These are phyloP conservation scores for Lycophotia porphyrea DNA, from an alignment of 2,888 invertebrate genomes.

Conservation along the genomic window DNA sequence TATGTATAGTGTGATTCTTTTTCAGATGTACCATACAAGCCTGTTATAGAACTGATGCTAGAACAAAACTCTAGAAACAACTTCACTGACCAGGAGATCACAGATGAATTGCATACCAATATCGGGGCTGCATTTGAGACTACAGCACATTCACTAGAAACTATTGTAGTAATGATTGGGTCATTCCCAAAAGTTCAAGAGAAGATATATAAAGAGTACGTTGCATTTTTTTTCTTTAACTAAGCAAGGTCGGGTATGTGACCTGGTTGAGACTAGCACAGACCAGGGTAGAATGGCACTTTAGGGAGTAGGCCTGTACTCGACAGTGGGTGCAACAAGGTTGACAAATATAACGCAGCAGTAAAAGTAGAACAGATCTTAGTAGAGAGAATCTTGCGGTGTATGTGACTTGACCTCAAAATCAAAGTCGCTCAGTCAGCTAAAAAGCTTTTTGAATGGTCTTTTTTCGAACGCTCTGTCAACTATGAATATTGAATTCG, in stretches of 20 bases:
- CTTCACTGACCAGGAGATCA: constrained; percentile 17
- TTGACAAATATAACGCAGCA: not conserved
- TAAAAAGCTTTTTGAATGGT: too few relatives aligned
- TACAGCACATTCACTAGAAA: not conserved
- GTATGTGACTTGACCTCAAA: too few relatives aligned
- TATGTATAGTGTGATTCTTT: too few relatives aligned
- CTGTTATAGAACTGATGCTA: not conserved
- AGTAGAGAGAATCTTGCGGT: too few relatives aligned
- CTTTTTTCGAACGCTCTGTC: too few relatives aligned
- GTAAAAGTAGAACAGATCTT: too few relatives aligned
- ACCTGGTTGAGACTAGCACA: not conserved
- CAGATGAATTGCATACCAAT: constrained; percentile 18
- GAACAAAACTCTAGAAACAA: not conserved
- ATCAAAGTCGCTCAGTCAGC: too few relatives aligned
- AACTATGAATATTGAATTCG: too few relatives aligned
- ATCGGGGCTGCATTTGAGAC: constrained; percentile 8
- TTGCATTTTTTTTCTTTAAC: not conserved
- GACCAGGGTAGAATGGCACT: not conserved
- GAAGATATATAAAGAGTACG: not conserved
- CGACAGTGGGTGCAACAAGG: not conserved
- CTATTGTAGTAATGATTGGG: constrained; percentile 9
- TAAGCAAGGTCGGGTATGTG: not conserved
- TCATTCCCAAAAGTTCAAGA: constrained; percentile 29
- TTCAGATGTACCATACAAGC: not conserved
- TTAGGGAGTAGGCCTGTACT: not conserved